A percentile compares a stretch with the other conserved stretches of the same genome.
Conservation (phyloP, 2,113 vertebrate genomes). For the Ciconia maguari region DNA sequence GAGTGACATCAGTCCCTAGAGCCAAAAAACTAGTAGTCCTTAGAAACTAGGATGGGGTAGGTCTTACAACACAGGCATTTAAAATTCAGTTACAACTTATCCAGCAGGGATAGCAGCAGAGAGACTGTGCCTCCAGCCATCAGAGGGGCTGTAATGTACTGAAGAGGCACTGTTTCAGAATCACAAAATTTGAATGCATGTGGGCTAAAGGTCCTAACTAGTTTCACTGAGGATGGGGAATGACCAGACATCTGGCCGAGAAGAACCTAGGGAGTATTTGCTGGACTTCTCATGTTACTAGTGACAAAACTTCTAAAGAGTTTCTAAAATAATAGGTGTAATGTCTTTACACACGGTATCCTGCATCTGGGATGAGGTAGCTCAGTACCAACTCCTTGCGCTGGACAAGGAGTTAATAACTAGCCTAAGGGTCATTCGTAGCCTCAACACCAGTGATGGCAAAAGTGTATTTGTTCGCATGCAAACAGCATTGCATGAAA, state of each 20-base stretch:
- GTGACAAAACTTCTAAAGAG: slow-evolving; percentile 4
- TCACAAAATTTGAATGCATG: neutral
- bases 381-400: neutral
- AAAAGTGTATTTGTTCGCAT: neutral
- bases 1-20: neutral
- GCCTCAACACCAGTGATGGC: neutral
- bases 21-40: neutral
- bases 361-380: neutral
- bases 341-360: neutral
- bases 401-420: neutral
- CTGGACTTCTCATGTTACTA: neutral
- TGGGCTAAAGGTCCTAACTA: neutral
- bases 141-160: neutral
- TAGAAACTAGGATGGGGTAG: neutral
- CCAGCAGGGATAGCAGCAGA: neutral
- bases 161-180: neutral
- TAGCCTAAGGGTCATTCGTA: neutral
- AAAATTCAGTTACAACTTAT: neutral
- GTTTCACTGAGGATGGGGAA: neutral
- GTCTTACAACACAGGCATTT: neutral
- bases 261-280: neutral
- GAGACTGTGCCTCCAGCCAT: neutral
- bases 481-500: neutral
- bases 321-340: neutral
- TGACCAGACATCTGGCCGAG: neutral